Evolutionary conservation across 2,113 vertebrate species (phyloP), one percentile per base, ranked within the genome.

Genomic region (Merops nubicus): DNA sequence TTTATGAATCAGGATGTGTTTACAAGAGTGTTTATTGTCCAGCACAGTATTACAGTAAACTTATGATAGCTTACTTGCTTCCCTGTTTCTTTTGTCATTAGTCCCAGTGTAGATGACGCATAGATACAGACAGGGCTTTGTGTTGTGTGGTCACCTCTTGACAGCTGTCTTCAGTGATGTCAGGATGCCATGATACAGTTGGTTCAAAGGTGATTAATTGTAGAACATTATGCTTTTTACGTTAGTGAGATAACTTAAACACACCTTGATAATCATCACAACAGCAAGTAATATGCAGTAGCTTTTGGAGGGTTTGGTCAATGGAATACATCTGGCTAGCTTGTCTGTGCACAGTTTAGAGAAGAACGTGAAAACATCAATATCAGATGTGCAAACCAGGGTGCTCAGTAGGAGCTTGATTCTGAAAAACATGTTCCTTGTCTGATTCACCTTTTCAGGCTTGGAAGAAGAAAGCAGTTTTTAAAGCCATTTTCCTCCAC

Each of bases 41-140:
- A 78, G 48, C 56, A 86, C 31, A 56, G 25, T 83, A 81, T 59
- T 85, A 57, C 65, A 36, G 33, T 83, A 78, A 70, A 65, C 2
- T 62, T 84, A 42, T 0, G 7, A 83, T 40, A 0, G 0, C 15
- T 83, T 57, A 22, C 68, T 73, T 2, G 1, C 25, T 82, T 82
- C 36, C 76, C 62, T 68, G 7, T 60, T 72, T 78, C 33, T 63
- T 75, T 80, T 87, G 42, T 89, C 6, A 19, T 29, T 74, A 51
- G 28, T 53, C n/a, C 31, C 26, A 38, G 26, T 87, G 64, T 40
- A 65, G 81, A 82, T 79, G 40, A 50, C 68, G 38, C 29, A 26
- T 34, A 43, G 12, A 11, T 54, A 6, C 26, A 67, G n/a, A 10
- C 18, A 47, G 42, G 23, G 31, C 72, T 91, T 87, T 85, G 14